Percentiles rank a stretch among this genome's conserved stretches.
Conservation (phyloP, 2,797 vertebrate species). For the Hydrophis major region DNA sequence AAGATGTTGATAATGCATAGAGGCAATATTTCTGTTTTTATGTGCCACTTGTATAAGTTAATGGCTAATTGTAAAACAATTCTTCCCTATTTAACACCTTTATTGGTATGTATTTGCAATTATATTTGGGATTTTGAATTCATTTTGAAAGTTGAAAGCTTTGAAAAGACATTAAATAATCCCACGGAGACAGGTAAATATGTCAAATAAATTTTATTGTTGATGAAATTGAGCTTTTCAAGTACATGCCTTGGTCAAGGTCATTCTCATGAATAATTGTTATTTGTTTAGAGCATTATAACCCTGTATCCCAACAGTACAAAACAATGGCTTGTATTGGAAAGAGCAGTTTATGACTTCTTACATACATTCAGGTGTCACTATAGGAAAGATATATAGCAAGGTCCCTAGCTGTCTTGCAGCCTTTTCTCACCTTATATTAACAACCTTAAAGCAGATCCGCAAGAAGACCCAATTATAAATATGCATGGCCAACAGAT, state of each 20-base stretch:
- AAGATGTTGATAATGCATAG: constrained; percentile 44
- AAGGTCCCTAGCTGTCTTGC: neutral
- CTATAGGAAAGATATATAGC: constrained; percentile 8
- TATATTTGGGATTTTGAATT: constrained; percentile 20
- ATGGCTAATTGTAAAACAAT: constrained; percentile 31
- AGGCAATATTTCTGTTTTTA: constrained; percentile 55
- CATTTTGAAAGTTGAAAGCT: constrained; percentile 6
- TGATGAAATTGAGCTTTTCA: constrained; percentile 25
- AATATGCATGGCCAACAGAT: neutral
- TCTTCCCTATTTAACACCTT: constrained; percentile 13
- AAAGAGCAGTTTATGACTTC: neutral
- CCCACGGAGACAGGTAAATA: constrained; percentile 7
- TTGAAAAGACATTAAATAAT: neutral
- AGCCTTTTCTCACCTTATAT: neutral
- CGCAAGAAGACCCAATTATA: neutral
- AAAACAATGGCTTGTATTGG: neutral
- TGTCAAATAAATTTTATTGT: constrained; percentile 35
- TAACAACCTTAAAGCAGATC: constrained; percentile 16
- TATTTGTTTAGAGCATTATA: constrained; percentile 25
- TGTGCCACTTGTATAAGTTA: constrained; percentile 48
- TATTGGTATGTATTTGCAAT: constrained; percentile 20
- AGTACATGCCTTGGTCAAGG: constrained; percentile 26
- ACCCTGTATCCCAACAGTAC: constrained; percentile 1
- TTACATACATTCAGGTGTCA: neutral
- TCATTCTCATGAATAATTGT: constrained; percentile 41